phyloP scores from a whole-genome alignment of 2,888 invertebrate genomes.

The Eupithecia centaureata region DNA sequence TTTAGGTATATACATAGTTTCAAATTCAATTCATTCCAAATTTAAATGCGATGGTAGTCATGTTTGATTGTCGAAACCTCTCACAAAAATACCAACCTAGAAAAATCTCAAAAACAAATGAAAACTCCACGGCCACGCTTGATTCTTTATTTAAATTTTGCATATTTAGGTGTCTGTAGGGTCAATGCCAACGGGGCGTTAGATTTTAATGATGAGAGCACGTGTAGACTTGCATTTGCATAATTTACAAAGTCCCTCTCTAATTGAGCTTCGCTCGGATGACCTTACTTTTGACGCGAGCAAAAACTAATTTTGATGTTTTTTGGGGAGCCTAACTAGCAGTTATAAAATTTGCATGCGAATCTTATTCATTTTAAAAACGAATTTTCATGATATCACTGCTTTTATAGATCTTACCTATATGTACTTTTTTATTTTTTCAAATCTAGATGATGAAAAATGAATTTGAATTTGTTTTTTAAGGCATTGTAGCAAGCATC shows the following conservation, averaged over 20 bases:
- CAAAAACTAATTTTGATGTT: conserved; percentile 10
- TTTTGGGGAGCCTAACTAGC: conserved; percentile 1
- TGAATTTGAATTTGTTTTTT: too few relatives aligned
- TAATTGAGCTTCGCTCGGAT: conserved; percentile 49
- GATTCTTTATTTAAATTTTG: conserved; percentile 31
- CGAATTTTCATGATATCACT: neutral
- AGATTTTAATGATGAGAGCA: conserved; percentile 63
- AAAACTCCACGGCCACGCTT: neutral
- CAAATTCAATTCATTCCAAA: too few relatives aligned
- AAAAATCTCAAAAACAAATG: neutral
- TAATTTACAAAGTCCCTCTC: conserved; percentile 59
- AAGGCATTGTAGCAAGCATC: neutral
- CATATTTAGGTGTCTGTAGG: conserved; percentile 44
- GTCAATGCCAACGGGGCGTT: conserved; percentile 57
- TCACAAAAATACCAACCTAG: neutral
- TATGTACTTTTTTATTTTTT: neutral
- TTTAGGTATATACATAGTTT: too few relatives aligned
- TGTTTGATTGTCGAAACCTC: neutral
- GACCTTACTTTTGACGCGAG: conserved; percentile 27
- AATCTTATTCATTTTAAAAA: neutral
- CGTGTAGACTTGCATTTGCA: conserved; percentile 58
- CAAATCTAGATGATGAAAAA: neutral
- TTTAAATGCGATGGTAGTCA: too few relatives aligned
- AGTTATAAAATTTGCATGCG: conserved; percentile 8
- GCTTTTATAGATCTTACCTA: too few relatives aligned